Conservation (phyloP, 2,797 vertebrate species). For the Philypnodon macrostomus region DNA sequence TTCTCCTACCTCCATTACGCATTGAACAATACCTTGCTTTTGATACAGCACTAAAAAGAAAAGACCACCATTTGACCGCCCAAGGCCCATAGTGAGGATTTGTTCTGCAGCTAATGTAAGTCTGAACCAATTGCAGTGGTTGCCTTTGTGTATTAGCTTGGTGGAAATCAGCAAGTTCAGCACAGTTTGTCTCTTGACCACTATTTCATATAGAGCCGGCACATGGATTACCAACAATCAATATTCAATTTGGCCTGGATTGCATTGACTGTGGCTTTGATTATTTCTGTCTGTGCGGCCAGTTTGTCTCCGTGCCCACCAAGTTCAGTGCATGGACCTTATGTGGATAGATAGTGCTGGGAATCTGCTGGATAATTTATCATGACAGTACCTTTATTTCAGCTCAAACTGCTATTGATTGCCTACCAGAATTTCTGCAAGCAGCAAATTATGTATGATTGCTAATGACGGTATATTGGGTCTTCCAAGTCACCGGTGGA, state of each 20-base stretch:
- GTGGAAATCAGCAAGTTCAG: constrained; percentile 28
- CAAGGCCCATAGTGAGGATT: constrained; percentile 36
- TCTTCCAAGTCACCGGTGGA: too few species aligned
- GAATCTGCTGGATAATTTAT: too few species aligned
- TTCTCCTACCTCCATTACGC: constrained; percentile 12
- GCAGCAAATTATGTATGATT: too few species aligned
- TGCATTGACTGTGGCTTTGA: constrained; percentile 35
- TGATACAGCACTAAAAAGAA: constrained; percentile 40
- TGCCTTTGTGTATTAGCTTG: constrained; percentile 27
- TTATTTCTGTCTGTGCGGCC: constrained; percentile 31
- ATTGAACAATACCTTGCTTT: constrained; percentile 19
- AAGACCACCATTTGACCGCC: constrained; percentile 35
- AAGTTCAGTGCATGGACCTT: neutral
- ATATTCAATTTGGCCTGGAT: constrained; percentile 63
- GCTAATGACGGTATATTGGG: too few species aligned
- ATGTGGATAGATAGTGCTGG: too few species aligned
- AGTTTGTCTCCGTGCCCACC: constrained; percentile 26
- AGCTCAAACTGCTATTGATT: constrained; percentile 4
- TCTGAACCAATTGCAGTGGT: constrained; percentile 19
- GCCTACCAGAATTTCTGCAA: neutral
- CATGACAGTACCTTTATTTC: neutral
- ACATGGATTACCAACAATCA: constrained; percentile 56
- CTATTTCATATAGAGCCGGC: constrained; percentile 41
- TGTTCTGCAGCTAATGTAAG: constrained; percentile 27
- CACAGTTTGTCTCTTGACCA: constrained; percentile 35